Conservation (phyloP, 2,113 vertebrate species). For the Talpa occidentalis region DNA sequence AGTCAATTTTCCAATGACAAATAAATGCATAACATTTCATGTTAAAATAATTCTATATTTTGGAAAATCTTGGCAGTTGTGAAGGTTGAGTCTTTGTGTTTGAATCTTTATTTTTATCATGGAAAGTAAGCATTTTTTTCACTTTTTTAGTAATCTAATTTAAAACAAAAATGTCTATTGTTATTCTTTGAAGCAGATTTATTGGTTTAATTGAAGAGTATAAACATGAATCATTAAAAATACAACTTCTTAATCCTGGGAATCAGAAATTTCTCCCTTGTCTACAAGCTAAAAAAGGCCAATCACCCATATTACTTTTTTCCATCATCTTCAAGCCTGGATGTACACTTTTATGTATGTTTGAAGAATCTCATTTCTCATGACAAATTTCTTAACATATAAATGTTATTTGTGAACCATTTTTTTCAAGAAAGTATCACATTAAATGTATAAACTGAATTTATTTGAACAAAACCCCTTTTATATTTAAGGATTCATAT, state of each 20-base stretch:
- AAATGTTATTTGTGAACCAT: background rate
- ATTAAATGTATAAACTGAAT: background rate
- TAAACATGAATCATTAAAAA: slow-evolving; percentile 12
- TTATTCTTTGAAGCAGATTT: slow-evolving; percentile 14
- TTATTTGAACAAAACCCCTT: background rate
- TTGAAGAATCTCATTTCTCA: background rate
- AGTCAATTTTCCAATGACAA: slow-evolving; percentile 16
- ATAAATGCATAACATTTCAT: background rate
- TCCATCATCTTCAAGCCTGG: background rate
- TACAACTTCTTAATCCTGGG: background rate
- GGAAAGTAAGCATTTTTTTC: background rate
- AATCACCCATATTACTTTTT: background rate
- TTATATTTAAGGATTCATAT: background rate
- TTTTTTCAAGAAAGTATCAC: background rate
- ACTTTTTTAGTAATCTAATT: background rate
- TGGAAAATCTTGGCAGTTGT: background rate
- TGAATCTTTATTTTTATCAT: slow-evolving; percentile 32
- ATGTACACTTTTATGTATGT: background rate
- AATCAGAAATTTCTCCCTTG: background rate
- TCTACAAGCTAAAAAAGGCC: background rate
- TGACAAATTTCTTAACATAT: background rate
- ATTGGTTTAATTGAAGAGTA: slow-evolving; percentile 29
- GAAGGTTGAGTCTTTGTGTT: background rate
- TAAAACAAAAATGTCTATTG: background rate
- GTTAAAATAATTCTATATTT: background rate